Evolutionary conservation across 1,140 invertebrate species (phyloP).

Genomic region (Triops cancriformis): DNA sequence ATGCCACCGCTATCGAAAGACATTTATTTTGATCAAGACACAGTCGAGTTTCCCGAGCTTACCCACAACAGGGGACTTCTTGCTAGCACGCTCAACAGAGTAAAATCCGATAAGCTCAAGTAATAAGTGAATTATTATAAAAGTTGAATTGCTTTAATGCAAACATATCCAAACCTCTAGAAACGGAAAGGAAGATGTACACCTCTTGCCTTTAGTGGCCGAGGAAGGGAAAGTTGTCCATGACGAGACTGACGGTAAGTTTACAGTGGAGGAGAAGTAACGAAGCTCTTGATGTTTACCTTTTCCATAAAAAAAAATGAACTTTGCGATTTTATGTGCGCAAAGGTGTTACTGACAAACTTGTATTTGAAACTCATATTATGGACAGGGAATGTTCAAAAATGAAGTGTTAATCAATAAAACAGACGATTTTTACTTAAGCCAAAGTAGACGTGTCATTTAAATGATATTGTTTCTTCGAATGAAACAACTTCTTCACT

Average conservation of each 20-base stretch:
- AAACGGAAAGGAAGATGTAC: not conserved
- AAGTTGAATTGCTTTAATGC: not conserved
- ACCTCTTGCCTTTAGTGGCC: not conserved
- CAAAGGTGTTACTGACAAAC: not conserved
- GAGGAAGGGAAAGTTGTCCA: not conserved
- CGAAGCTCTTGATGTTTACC: not conserved
- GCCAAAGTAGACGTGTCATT: too few relatives aligned
- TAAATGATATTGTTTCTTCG: too few relatives aligned
- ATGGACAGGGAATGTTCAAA: not conserved
- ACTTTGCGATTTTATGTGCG: too few relatives aligned
- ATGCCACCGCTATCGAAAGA: slow-evolving; percentile 3
- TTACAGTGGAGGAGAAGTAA: not conserved
- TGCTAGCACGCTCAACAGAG: not conserved
- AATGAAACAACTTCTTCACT: too few relatives aligned
- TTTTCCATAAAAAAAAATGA: not conserved
- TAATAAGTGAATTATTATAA: not conserved
- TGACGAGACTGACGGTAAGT: not conserved
- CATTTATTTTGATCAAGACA: slow-evolving; percentile 10
- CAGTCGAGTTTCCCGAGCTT: not conserved
- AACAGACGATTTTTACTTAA: too few relatives aligned
- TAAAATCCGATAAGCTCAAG: not conserved
- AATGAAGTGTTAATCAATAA: not conserved
- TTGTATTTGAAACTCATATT: not conserved
- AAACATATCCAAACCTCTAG: not conserved
- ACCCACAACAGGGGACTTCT: not conserved